A percentile compares a stretch with the other conserved stretches of the same genome.
Conservation (phyloP, 1,140 invertebrate genomes). For the Halictus rubicundus region DNA sequence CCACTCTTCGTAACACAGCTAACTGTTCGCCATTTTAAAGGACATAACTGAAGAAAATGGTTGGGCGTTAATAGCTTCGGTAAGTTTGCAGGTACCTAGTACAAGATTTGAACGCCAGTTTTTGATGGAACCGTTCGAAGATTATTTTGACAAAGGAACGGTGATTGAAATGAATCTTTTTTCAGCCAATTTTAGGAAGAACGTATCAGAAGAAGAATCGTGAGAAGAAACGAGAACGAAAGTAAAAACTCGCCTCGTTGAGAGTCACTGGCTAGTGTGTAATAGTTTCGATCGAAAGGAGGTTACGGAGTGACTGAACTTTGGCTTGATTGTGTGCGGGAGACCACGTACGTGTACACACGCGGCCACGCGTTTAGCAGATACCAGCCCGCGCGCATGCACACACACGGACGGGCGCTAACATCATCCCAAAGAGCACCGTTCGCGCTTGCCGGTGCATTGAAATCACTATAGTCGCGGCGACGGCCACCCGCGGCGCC, state of each 20-base stretch:
- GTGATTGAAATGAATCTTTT: not conserved
- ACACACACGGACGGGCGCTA: constrained; percentile 26
- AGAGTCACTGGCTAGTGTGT: constrained; percentile 80
- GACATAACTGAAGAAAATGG: no score
- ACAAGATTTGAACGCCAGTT: no score
- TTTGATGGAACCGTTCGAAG: no score
- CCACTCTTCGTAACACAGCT: no score
- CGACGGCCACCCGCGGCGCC: constrained; percentile 45
- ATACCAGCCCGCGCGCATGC: constrained; percentile 37
- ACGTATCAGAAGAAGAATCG: not conserved
- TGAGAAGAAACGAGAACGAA: constrained; percentile 70
- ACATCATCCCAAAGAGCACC: constrained; percentile 31
- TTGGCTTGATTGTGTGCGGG: constrained; percentile 71
- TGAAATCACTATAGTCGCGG: constrained; percentile 55
- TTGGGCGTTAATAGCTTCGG: no score
- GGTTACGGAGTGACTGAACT: constrained; percentile 81
- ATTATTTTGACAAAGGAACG: no score
- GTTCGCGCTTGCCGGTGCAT: constrained; percentile 48
- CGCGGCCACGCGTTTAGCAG: constrained; percentile 44
- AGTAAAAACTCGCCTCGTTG: constrained; percentile 75
- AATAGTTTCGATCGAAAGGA: constrained; percentile 82
- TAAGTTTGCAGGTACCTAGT: no score
- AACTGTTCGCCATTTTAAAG: no score
- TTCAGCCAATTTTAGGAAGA: not conserved
- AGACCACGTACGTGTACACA: constrained; percentile 45